Evolutionary conservation across 2,888 invertebrate species (phyloP).

Genomic region (Sminthurides aquaticus): DNA sequence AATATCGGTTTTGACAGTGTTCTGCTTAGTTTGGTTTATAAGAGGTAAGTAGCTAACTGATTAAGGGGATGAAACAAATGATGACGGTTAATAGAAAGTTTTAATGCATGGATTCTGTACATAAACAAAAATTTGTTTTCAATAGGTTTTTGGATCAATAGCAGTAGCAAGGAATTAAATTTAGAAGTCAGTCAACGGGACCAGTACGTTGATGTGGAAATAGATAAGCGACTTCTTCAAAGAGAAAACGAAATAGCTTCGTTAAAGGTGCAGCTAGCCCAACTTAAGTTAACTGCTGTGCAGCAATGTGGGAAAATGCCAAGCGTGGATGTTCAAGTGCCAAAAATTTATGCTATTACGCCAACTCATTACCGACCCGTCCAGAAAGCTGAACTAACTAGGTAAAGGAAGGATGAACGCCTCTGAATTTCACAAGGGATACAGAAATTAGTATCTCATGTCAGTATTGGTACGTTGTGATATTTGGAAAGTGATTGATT

Average conservation of each 20-base stretch:
- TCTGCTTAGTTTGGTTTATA: constrained; percentile 34
- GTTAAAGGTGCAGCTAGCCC: constrained; percentile 11
- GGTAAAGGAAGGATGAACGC: constrained; percentile 50
- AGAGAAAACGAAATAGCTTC: constrained; percentile 12
- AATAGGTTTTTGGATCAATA: not conserved
- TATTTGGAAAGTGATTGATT: too few relatives aligned
- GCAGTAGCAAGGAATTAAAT: not conserved
- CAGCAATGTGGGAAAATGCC: not conserved
- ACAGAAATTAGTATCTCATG: too few relatives aligned
- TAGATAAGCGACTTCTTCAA: not conserved
- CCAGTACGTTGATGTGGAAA: not conserved
- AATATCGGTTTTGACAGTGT: constrained; percentile 20
- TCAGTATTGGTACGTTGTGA: too few relatives aligned
- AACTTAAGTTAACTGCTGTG: not conserved
- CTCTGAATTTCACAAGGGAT: too few relatives aligned
- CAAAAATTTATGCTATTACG: constrained; percentile 81
- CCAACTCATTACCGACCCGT: constrained; percentile 81
- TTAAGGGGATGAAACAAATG: not conserved
- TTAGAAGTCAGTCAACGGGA: not conserved
- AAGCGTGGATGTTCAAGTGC: constrained; percentile 46
- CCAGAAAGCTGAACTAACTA: constrained; percentile 89
- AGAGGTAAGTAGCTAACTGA: constrained; percentile 37
- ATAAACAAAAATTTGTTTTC: not conserved
- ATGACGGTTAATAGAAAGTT: not conserved
- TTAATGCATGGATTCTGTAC: too few relatives aligned